Conservation (phyloP, 2,113 vertebrate species). For the Elaphurus davidianus region DNA sequence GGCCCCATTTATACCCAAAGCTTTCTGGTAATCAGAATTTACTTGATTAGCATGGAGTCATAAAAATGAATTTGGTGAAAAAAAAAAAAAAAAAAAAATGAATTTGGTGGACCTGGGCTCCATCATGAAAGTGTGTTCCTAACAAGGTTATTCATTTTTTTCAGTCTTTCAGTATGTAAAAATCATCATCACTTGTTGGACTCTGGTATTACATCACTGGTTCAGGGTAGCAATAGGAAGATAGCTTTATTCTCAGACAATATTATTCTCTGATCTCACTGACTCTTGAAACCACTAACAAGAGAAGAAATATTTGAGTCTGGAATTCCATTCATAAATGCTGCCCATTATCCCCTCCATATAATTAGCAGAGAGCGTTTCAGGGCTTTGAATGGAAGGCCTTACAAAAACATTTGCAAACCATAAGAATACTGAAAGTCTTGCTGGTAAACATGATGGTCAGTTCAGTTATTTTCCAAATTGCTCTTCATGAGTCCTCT, state of each 20-base stretch:
- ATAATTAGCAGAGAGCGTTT: not conserved
- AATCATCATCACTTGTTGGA: not conserved
- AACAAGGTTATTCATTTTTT: not conserved
- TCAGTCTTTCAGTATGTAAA: not conserved
- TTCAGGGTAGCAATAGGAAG: not conserved
- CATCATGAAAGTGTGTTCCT: slow-evolving; percentile 8
- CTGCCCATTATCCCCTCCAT: not conserved
- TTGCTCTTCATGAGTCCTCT: not conserved
- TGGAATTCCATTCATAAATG: not conserved
- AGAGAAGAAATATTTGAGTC: not conserved
- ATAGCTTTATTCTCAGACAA: not conserved
- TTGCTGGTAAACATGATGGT: not conserved
- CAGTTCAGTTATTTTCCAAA: not conserved
- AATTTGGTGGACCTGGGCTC: not conserved
- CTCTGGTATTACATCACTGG: not conserved
- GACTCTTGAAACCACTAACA: not conserved
- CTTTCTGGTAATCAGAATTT: slow-evolving; percentile 35
- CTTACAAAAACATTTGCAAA: slow-evolving; percentile 18
- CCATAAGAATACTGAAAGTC: not conserved
- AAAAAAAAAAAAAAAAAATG: too few relatives aligned
- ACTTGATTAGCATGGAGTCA: not conserved
- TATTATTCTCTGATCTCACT: not conserved
- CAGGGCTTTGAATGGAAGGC: not conserved
- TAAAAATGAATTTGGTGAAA: slow-evolving; percentile 20
- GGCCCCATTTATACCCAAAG: not conserved